phyloP scores from a whole-genome alignment of 2,113 vertebrate genomes.

The Notechis scutatus region DNA sequence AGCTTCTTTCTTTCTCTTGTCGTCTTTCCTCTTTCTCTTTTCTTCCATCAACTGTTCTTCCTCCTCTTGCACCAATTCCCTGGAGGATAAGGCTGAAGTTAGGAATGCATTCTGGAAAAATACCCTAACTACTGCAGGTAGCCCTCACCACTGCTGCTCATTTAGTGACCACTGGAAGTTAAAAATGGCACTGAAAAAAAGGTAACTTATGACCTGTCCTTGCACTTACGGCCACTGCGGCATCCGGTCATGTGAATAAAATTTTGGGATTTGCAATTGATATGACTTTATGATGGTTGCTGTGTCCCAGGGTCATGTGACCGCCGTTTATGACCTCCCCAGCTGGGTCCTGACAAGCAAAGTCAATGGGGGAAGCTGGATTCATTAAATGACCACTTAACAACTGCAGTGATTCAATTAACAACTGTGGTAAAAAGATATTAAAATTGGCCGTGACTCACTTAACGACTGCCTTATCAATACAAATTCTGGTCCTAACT shows the following conservation, averaged over 20 bases:
- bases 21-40: constrained; percentile 87
- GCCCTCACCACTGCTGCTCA: neutral
- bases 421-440: neutral
- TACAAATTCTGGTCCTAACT: neutral
- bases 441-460: too few species aligned
- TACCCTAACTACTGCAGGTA: neutral
- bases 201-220: neutral
- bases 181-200: neutral
- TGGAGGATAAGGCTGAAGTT: neutral
- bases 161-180: neutral
- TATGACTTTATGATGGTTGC: neutral
- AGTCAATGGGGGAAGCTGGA: neutral
- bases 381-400: neutral
- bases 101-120: constrained; percentile 51
- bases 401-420: neutral
- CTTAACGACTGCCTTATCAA: neutral
- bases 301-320: neutral
- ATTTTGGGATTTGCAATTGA: neutral
- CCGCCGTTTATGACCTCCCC: neutral
- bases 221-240: neutral
- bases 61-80: constrained; percentile 76
- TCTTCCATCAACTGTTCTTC: constrained; percentile 95
- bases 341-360: neutral
- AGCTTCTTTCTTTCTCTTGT: constrained; percentile 85
- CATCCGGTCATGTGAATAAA: neutral